Percentiles rank a stretch among this genome's conserved stretches.
Evolutionary conservation across 2,113 vertebrate species (phyloP).

Genomic region (Pterophyllum scalare): DNA sequence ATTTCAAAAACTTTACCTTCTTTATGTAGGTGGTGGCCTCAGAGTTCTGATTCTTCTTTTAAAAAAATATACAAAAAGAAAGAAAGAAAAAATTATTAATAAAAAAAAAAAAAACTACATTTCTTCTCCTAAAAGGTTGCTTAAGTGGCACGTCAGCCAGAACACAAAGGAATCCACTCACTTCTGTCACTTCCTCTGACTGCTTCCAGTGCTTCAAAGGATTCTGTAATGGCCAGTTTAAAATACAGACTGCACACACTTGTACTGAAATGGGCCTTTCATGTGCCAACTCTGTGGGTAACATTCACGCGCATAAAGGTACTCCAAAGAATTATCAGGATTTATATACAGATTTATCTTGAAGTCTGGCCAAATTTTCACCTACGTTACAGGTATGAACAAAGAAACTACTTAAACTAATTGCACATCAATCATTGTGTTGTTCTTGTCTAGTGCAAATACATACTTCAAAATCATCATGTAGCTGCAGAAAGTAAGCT

Average conservation of each 20-base stretch:
- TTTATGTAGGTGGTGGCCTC: not conserved
- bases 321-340: not conserved
- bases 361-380: not conserved
- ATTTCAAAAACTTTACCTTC: not conserved
- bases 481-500: not conserved
- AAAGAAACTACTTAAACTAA: not conserved
- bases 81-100: not conserved
- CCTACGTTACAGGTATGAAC: not conserved
- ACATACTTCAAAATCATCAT: not conserved
- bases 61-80: not conserved
- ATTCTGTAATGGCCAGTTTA: conserved; percentile 18
- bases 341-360: not conserved
- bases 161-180: conserved; percentile 4
- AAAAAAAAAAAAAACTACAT: not conserved
- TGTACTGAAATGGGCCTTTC: conserved; percentile 37
- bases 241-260: conserved; percentile 30
- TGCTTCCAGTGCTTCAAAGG: conserved; percentile 31
- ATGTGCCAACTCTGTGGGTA: not conserved
- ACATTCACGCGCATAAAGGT: conserved; percentile 18
- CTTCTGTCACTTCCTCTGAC: conserved; percentile 18
- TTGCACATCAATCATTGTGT: not conserved
- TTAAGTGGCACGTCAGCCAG: conserved; percentile 10
- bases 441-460: not conserved
- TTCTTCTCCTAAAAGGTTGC: not conserved
- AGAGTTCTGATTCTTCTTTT: too few species aligned